Evolutionary conservation across 2,797 vertebrate genomes (phyloP), one percentile per base, ranked within the genome.

Genomic region (Esox lucius): DNA sequence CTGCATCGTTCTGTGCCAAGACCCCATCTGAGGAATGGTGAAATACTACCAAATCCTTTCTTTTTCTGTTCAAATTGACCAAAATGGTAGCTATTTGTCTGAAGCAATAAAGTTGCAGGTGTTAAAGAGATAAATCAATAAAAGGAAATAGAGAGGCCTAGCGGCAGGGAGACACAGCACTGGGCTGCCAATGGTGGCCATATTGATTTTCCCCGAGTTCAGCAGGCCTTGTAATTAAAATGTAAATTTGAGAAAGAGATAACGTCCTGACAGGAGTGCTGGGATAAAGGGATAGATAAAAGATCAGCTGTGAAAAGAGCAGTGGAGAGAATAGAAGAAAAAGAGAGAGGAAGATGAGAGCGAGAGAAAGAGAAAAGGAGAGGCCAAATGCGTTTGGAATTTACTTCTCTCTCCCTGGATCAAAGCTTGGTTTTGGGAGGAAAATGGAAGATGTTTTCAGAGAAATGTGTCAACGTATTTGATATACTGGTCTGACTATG

Each of bases 191-290:
- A 93, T 87, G 94, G 94, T 93, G 95, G 93, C 93, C 88, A 89
- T 96, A 98, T 98, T 95, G 97, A 99, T 98, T 96, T 95, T 91
- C 87, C 87, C 88, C 89, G 92, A 93, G 94, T 96, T 96, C 96
- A 96, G 95, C 96, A 96, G 95, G 95, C 94, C 95, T 97, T 96
- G 96, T 98, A 98, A 99, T 99, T 99, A 99, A 99, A 98, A 99
- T 98, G 97, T 98, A 98, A 99, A 99, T 99, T 96, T 95, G 95
- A 96, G 95, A 96, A 94, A 95, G 95, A 96, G 97, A 97, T 96
- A 96, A 95, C 93, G 95, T 97, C 95, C 96, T 97, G 96, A 96
- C 95, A 97, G 96, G 95, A 96, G 94, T 74, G 93, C 93, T 89
- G 91, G 96, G 96, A 97, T 96, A 96, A 96, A 92, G 93, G 89